Evolutionary conservation across 2,113 vertebrate species (phyloP), one percentile per base, ranked within the genome.

Genomic region (Lamprologus speciosus): DNA sequence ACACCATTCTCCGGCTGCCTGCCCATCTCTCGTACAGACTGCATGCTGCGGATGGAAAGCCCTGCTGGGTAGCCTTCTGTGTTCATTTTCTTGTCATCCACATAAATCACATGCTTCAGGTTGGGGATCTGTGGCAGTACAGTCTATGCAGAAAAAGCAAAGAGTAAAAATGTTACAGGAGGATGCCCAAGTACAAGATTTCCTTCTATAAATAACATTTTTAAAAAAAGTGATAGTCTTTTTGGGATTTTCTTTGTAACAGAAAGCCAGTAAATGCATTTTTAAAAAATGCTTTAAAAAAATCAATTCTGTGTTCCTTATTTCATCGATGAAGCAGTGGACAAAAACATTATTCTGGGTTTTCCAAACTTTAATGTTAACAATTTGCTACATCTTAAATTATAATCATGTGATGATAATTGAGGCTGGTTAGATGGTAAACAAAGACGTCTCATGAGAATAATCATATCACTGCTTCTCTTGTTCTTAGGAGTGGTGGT

Each of bases 71-170:
- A 99, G 83, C 97, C 97, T 1, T 95, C 94, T 92, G 96, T 96
- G 94, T 75, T 97, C 81, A 97, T 47, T 23, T 89, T 95, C 93
- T 97, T 98, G 85, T 97, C 97, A 94, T 98, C 98, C 90, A 98
- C 97, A 42, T 97, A 99, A 95, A 99, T 97, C 28, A 99, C 97
- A 23, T 98, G 97, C 88, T 97, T 98, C 91, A 99, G 95, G 93
- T 95, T 96, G 9, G 85, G 94, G 65, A 99, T 94, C 45, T 96
- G 94, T 42, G 95, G 85, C 87, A 99, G 90, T 54, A 98, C 96
- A 19, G 83, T 92, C 99, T 99, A 55, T 19, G 75, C 54, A 85
- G 7, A 94, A 79, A 87, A 13, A 94, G 28, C 58, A 68, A 16
- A 88, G 14, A 88, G 47, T 14, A 8, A 5, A 16, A 54, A 9